Conservation (phyloP, 1,140 invertebrate genomes). For the Drosophila parvula region DNA sequence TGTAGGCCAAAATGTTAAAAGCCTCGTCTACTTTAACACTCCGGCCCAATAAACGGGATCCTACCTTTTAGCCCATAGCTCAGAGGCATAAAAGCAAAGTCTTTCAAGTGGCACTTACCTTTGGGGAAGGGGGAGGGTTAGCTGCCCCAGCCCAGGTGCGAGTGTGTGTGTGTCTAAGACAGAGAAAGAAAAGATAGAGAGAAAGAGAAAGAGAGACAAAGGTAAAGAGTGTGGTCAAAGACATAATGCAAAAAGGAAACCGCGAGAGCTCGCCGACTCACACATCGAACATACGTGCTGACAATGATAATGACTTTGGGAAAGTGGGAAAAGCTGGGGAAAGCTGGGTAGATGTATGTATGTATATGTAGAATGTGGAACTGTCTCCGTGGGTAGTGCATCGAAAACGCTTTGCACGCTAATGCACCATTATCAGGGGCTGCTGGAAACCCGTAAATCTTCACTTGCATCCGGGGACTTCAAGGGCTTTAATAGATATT, state of each 20-base stretch:
- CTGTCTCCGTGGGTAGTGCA: slow-evolving; percentile 66
- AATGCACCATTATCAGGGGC: slow-evolving; percentile 78
- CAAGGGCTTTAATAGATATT: slow-evolving; percentile 75
- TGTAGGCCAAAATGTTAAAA: slow-evolving; percentile 32
- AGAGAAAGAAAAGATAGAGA: background rate
- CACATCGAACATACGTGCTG: slow-evolving; percentile 65
- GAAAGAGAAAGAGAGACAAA: slow-evolving; percentile 2
- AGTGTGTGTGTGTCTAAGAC: background rate
- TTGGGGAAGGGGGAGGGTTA: background rate
- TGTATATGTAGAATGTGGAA: slow-evolving; percentile 9
- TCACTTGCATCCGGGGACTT: slow-evolving; percentile 70
- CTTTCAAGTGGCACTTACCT: slow-evolving; percentile 41
- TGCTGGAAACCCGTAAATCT: slow-evolving; percentile 66
- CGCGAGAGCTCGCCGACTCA: slow-evolving; percentile 44
- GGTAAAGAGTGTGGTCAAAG: slow-evolving; percentile 48
- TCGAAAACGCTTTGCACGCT: slow-evolving; percentile 72
- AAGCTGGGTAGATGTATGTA: background rate
- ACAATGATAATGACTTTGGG: slow-evolving; percentile 75
- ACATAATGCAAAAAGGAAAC: slow-evolving; percentile 57
- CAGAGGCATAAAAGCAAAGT: slow-evolving; percentile 30
- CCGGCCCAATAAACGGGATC: slow-evolving; percentile 24
- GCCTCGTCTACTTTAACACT: slow-evolving; percentile 11
- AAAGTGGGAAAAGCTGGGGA: background rate
- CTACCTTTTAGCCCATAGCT: slow-evolving; percentile 24
- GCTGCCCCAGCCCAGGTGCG: background rate